A percentile compares a stretch with the other conserved stretches of the same genome.
phyloP scores from a whole-genome alignment of 2,113 vertebrate species.

The Pycnonotus jocosus region DNA sequence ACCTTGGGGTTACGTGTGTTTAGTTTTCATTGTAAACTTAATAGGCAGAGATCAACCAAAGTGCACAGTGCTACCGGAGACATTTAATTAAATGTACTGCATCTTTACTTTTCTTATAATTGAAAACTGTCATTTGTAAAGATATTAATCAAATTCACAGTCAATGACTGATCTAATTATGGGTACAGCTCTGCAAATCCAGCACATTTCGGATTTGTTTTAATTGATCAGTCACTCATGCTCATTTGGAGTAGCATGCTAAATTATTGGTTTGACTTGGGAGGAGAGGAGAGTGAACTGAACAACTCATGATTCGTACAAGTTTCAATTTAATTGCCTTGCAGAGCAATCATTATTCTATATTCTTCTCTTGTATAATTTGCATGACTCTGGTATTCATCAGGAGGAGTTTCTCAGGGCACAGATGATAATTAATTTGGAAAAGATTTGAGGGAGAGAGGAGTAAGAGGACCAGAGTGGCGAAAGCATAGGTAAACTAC shows the following conservation, averaged over 20 bases:
- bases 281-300: slow-evolving; percentile 43
- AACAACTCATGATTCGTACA: slow-evolving; percentile 12
- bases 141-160: slow-evolving; percentile 53
- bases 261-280: slow-evolving; percentile 53
- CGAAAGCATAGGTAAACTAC: background rate
- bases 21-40: slow-evolving; percentile 44
- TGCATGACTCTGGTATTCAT: slow-evolving; percentile 43
- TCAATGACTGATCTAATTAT: slow-evolving; percentile 55
- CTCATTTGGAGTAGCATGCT: slow-evolving; percentile 42
- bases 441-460: slow-evolving; percentile 3
- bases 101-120: slow-evolving; percentile 58
- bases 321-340: slow-evolving; percentile 55
- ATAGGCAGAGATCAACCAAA: slow-evolving; percentile 27
- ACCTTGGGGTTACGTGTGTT: slow-evolving; percentile 32
- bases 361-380: slow-evolving; percentile 45
- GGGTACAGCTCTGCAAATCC: slow-evolving; percentile 10
- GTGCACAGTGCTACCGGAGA: background rate
- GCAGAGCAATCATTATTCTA: slow-evolving; percentile 36
- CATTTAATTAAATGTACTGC: slow-evolving; percentile 38
- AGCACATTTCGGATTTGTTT: slow-evolving; percentile 41
- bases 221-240: slow-evolving; percentile 60
- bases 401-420: slow-evolving; percentile 40
- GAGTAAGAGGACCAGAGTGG: background rate
- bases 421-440: slow-evolving; percentile 50
- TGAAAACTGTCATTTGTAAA: slow-evolving; percentile 56